These are phyloP conservation scores for Pipistrellus pygmaeus DNA, from an alignment of 2,797 vertebrate species.

Conservation along the genomic window DNA sequence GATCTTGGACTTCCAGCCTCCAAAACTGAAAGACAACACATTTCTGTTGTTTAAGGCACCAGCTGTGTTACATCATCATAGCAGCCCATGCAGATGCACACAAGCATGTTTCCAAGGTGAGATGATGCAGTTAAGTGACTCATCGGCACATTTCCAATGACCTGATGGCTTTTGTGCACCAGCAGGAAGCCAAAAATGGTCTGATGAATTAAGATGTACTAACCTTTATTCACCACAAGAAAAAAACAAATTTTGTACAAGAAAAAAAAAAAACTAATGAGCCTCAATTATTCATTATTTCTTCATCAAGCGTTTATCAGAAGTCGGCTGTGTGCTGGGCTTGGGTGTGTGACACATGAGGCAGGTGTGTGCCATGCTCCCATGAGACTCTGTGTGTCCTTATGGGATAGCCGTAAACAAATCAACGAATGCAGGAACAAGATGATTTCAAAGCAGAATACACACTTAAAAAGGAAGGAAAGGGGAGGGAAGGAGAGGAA, in stretches of 20 bases:
- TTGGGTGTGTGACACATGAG: background rate
- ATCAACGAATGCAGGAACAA: constrained; percentile 45
- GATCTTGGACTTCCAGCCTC: background rate
- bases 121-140: background rate
- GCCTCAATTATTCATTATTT: constrained; percentile 49
- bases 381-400: background rate
- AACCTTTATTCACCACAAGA: background rate
- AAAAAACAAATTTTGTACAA: background rate
- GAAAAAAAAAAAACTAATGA: background rate
- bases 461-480: background rate
- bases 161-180: background rate
- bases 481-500: too few relatives aligned
- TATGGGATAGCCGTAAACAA: background rate
- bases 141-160: background rate
- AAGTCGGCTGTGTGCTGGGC: background rate
- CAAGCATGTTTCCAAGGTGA: background rate
- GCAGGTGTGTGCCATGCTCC: background rate
- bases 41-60: background rate
- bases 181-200: constrained; percentile 26
- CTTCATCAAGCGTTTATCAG: constrained; percentile 23
- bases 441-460: constrained; percentile 11
- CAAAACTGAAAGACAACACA: background rate
- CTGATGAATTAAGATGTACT: background rate
- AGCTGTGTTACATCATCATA: background rate
- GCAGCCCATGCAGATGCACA: background rate